These are phyloP conservation scores for Brenthis daphne DNA, from an alignment of 2,888 invertebrate genomes.

Conservation along the genomic window DNA sequence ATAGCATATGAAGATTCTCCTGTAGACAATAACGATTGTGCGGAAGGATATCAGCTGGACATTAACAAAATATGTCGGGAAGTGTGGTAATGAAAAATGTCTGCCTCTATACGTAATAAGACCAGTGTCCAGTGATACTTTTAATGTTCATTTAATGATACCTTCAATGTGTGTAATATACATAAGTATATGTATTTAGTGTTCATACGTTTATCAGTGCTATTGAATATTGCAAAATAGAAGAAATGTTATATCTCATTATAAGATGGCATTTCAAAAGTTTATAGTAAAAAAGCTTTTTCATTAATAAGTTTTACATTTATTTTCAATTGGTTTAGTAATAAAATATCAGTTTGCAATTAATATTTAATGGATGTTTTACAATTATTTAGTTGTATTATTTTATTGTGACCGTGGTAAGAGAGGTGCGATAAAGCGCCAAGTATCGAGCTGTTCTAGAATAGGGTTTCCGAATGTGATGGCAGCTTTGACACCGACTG, in stretches of 20 bases:
- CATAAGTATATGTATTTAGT: no score
- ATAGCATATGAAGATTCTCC: constrained; percentile 60
- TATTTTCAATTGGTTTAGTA: no score
- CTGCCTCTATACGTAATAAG: neutral
- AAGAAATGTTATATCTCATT: neutral
- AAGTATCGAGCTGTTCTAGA: constrained; percentile 63
- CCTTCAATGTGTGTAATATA: no score
- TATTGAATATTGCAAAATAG: neutral
- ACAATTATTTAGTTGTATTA: neutral
- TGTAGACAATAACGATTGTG: constrained; percentile 46
- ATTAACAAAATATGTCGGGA: constrained; percentile 60
- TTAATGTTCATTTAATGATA: neutral
- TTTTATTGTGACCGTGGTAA: constrained; percentile 27
- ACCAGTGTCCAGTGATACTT: neutral
- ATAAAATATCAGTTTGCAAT: neutral
- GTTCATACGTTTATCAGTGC: neutral
- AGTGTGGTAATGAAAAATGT: constrained; percentile 55
- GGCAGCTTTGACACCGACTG: constrained; percentile 37
- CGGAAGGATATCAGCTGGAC: constrained; percentile 55
- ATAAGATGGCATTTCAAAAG: no score
- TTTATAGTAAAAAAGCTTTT: no score
- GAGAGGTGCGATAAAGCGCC: constrained; percentile 56
- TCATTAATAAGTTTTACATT: no score
- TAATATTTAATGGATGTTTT: neutral
- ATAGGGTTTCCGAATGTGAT: constrained; percentile 54